Base-by-base conservation (phyloP, 2,888 invertebrate genomes). In the Anarsia innoxiella region DNA sequence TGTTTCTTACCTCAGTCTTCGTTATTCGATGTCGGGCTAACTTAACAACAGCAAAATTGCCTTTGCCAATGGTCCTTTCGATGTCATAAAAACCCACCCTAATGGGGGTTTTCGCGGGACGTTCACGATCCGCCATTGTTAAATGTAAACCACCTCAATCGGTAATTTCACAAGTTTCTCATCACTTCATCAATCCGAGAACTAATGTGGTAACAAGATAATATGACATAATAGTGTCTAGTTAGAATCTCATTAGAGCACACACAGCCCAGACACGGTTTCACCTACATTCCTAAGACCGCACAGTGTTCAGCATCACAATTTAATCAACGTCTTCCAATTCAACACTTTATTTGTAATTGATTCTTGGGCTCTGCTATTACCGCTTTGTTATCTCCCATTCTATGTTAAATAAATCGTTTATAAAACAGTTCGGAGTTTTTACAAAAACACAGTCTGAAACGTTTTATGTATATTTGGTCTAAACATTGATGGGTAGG, bases 11-110 rank as follows among this genome's bases (percentile, higher is more conserved):
- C 94, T 99, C 97, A 70, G 96, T 97, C 89, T 97, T 98, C 58
- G 98, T 98, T 74, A 98, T 95, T 75, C 96, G 92, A 88, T 99
- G 99, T 72, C 95, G 91, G 57, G 98, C 99, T 73, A 98, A 88
- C 86, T 98, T 98, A 59, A 99, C 99, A 59, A 98, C 97, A 54
- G 99, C 99, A 88, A 99, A 99, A 86, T 99, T 99, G 37, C 99
- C 99, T 83, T 97, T 97, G 60, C 99, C 99, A 66, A 99, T 97
- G 62, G 98, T 98, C 67, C 94, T 90, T 83, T 97, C 97, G 76
- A 99, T 96, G 82, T 97, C 96, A 84, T 99, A 99, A 88, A 97
- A 97, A 57, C 98, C 98, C 66, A 99, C 96, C 63, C 94, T 90
- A 67, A 95, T 92, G 56, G 92, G 90, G 59, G 89, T 89, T 79